Evolutionary conservation across 92 coral and sea anemone genomes (phyloP).

Genomic region (Muricea muricata): DNA sequence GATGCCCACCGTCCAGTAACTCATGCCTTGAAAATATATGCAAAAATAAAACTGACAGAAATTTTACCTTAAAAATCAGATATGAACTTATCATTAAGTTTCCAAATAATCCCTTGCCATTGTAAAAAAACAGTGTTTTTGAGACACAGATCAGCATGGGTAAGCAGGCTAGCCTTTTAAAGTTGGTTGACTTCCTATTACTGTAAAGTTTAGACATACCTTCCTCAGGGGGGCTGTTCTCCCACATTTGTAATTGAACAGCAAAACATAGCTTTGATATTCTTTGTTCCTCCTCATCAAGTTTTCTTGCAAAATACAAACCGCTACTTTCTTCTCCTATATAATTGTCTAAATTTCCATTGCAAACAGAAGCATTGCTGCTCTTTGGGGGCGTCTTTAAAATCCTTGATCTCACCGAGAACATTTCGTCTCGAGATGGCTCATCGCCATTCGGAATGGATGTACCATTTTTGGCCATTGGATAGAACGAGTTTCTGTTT

Average conservation of each 20-base stretch:
- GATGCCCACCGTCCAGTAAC: too few relatives aligned
- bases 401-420: conserved; percentile 45
- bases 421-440: conserved; percentile 34
- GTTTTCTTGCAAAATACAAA: conserved; percentile 32
- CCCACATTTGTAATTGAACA: conserved; percentile 48
- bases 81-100: too few relatives aligned
- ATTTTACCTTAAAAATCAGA: too few relatives aligned
- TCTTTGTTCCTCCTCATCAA: conserved; percentile 46
- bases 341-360: conserved; percentile 39
- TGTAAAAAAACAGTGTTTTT: too few relatives aligned
- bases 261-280: conserved; percentile 45
- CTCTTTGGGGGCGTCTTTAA: conserved; percentile 14
- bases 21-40: too few relatives aligned
- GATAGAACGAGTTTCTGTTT: conserved; percentile 15
- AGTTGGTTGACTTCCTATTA: not conserved
- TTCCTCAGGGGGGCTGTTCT: conserved; percentile 47
- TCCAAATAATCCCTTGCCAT: not conserved
- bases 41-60: too few relatives aligned
- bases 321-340: conserved; percentile 47
- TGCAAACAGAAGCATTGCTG: conserved; percentile 3
- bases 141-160: too few relatives aligned
- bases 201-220: not conserved
- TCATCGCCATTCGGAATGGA: conserved; percentile 21
- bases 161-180: not conserved
- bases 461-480: conserved; percentile 22